Evolutionary conservation across 2,888 invertebrate genomes (phyloP).

Genomic region (Diloba caeruleocephala): DNA sequence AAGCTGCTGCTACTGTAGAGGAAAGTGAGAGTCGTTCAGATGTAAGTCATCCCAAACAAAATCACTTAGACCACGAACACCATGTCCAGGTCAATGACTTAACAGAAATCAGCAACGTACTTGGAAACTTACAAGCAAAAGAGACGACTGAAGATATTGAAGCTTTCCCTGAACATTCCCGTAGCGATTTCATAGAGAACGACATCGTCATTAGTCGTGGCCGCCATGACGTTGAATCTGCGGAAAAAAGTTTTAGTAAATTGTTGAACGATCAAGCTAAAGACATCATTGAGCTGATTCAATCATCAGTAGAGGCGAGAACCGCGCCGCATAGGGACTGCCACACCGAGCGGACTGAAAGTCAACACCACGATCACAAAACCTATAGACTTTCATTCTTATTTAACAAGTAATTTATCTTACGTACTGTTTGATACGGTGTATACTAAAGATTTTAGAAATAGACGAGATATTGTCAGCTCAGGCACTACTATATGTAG

Average conservation of each 20-base stretch:
- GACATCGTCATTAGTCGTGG: conserved; percentile 27
- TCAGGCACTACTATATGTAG: background rate
- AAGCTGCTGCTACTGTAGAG: background rate
- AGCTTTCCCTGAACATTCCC: background rate
- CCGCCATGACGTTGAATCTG: conserved; percentile 6
- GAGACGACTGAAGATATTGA: background rate
- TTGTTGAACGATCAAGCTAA: background rate
- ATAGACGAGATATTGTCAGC: background rate
- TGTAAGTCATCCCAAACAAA: too few relatives aligned
- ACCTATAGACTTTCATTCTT: conserved; percentile 39
- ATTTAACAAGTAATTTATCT: conserved; percentile 39
- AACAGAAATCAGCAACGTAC: background rate
- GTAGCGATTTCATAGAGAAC: background rate
- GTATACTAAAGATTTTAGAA: background rate
- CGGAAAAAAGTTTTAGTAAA: conserved; percentile 24
- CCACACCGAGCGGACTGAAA: background rate
- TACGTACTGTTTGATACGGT: background rate
- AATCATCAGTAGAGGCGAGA: conserved; percentile 23
- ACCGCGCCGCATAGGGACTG: conserved; percentile 13
- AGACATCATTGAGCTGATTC: conserved; percentile 29
- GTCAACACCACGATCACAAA: conserved; percentile 33
- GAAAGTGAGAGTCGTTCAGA: background rate
- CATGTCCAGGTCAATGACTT: background rate
- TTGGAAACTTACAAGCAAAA: background rate
- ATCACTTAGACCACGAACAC: background rate